phyloP scores from a whole-genome alignment of 2,113 vertebrate species.

The Callocephalon fimbriatum region DNA sequence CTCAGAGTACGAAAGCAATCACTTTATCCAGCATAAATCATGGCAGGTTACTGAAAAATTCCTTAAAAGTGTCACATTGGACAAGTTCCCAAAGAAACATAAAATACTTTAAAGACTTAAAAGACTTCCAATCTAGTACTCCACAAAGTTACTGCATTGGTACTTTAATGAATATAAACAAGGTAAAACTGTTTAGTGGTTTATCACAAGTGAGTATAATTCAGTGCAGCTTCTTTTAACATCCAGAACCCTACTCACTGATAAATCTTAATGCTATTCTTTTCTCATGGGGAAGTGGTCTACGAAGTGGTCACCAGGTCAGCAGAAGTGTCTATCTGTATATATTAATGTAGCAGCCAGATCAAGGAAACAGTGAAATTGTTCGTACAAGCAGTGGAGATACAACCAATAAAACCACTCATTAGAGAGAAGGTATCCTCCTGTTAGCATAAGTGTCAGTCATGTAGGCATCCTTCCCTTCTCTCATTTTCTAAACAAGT shows the following conservation, averaged over 20 bases:
- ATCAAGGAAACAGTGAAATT: neutral
- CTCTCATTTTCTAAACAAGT: neutral
- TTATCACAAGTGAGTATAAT: neutral
- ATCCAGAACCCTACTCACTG: neutral
- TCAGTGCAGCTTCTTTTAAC: neutral
- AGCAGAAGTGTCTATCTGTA: neutral
- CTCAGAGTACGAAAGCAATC: neutral
- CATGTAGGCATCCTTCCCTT: neutral
- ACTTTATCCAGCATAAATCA: neutral
- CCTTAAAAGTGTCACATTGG: neutral
- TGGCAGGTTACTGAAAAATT: neutral
- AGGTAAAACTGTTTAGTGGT: neutral
- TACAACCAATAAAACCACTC: neutral
- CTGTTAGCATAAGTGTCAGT: neutral
- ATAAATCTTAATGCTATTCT: neutral
- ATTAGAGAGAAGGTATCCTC: neutral
- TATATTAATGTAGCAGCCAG: neutral
- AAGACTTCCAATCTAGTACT: neutral
- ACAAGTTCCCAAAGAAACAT: neutral
- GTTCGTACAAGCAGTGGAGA: neutral
- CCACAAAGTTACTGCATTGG: neutral
- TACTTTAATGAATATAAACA: neutral
- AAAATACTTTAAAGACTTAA: neutral
- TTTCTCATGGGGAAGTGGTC: neutral
- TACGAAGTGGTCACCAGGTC: neutral